phyloP scores from a whole-genome alignment of 37 sponge, comb jelly and placozoan genomes.

The Aphrocallistes beatrix region DNA sequence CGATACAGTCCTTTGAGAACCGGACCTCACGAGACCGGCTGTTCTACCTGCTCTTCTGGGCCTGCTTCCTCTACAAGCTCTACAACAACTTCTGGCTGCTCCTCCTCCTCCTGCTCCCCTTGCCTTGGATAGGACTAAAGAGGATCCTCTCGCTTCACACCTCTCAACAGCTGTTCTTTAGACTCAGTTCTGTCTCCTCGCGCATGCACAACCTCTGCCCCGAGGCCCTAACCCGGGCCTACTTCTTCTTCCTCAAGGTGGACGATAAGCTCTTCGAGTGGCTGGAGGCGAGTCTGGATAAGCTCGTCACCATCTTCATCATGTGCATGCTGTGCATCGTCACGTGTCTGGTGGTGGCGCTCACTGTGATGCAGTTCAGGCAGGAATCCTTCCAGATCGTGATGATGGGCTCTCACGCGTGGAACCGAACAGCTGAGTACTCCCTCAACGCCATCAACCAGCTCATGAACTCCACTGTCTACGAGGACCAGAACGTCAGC shows the following conservation, averaged over 20 bases:
- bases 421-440: constrained; percentile 4
- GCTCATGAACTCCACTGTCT: neutral
- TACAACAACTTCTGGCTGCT: constrained; percentile 25
- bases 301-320: neutral
- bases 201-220: neutral
- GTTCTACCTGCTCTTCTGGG: constrained; percentile 22
- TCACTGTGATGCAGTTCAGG: neutral
- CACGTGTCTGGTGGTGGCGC: neutral
- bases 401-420: constrained; percentile 5
- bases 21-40: neutral
- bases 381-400: constrained; percentile 8
- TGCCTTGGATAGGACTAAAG: neutral
- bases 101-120: neutral
- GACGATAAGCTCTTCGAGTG: neutral
- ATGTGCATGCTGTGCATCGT: constrained; percentile 7
- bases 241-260: neutral
- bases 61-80: constrained; percentile 15
- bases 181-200: neutral
- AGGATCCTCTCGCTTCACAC: neutral
- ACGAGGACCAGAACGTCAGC: neutral
- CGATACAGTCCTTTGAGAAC: neutral
- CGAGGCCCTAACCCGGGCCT: neutral
- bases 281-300: neutral
- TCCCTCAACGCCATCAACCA: neutral
- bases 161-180: neutral